A percentile compares a stretch with the other conserved stretches of the same genome.
Evolutionary conservation across 2,888 invertebrate species (phyloP).

Genomic region (Oasisia sp.): DNA sequence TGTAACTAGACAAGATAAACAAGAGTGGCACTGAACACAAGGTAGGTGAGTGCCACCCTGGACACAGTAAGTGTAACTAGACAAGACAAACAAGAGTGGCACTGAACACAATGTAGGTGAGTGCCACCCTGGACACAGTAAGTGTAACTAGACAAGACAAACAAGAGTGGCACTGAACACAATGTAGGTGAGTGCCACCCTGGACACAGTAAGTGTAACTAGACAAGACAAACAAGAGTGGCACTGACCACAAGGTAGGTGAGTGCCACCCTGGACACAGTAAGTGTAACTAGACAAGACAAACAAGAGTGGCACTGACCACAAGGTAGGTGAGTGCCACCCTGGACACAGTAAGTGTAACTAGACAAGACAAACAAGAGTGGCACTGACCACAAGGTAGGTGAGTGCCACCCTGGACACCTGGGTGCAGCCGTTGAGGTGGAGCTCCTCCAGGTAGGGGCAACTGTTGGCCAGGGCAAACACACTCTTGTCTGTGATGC

Average conservation of each 20-base stretch:
- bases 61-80: too few species aligned
- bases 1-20: too few species aligned
- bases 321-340: constrained; percentile 54
- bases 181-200: too few species aligned
- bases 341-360: constrained; percentile 43
- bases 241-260: not conserved
- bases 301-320: not conserved
- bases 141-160: too few species aligned
- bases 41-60: too few species aligned
- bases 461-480: constrained; percentile 60
- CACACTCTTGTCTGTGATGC: constrained; percentile 58
- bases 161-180: too few species aligned
- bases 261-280: not conserved
- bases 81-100: too few species aligned
- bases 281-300: not conserved
- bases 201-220: too few species aligned
- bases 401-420: constrained; percentile 54
- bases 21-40: too few species aligned
- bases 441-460: constrained; percentile 57
- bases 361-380: not conserved
- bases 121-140: too few species aligned
- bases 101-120: too few species aligned
- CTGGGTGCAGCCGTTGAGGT: constrained; percentile 58
- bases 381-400: constrained; percentile 53
- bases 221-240: too few species aligned